These are phyloP conservation scores for Cryptocheilus praepositus DNA, from an alignment of 2,888 invertebrate genomes.

Conservation along the genomic window DNA sequence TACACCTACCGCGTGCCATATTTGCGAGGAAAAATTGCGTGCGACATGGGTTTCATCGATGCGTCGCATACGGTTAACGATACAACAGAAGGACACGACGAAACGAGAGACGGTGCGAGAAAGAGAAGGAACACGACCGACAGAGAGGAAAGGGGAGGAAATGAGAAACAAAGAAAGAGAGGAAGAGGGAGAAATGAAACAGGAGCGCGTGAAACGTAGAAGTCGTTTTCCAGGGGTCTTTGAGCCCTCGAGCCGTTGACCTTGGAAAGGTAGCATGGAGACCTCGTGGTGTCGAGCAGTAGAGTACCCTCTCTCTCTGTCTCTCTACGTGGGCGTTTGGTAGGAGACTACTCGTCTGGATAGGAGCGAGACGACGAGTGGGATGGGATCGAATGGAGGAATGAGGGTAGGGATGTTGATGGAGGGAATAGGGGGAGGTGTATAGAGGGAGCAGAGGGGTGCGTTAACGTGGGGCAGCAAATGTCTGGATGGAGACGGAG, in stretches of 20 bases:
- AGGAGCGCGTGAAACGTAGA: constrained; percentile 27
- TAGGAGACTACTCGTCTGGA: constrained; percentile 42
- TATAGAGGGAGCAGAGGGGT: constrained; percentile 22
- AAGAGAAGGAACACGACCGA: too few species aligned
- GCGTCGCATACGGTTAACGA: too few species aligned
- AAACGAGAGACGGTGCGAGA: neutral
- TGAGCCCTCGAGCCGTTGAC: constrained; percentile 58
- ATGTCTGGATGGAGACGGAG: constrained; percentile 54
- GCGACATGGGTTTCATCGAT: too few species aligned
- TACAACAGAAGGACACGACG: neutral
- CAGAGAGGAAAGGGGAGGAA: too few species aligned
- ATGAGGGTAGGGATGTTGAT: neutral
- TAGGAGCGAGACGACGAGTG: constrained; percentile 26
- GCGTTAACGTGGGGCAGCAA: constrained; percentile 47
- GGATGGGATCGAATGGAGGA: neutral
- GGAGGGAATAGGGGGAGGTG: constrained; percentile 19
- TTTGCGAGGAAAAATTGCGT: too few species aligned
- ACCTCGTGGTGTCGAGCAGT: constrained; percentile 56
- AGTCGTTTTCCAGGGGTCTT: constrained; percentile 53
- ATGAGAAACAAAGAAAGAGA: constrained; percentile 1
- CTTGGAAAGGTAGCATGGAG: constrained; percentile 59
- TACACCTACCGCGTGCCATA: too few species aligned
- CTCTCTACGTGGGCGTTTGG: constrained; percentile 47
- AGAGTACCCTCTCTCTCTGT: constrained; percentile 33
- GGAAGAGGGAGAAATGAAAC: constrained; percentile 19